phyloP scores from a whole-genome alignment of 2,797 vertebrate genomes.

The Peromyscus eremicus region DNA sequence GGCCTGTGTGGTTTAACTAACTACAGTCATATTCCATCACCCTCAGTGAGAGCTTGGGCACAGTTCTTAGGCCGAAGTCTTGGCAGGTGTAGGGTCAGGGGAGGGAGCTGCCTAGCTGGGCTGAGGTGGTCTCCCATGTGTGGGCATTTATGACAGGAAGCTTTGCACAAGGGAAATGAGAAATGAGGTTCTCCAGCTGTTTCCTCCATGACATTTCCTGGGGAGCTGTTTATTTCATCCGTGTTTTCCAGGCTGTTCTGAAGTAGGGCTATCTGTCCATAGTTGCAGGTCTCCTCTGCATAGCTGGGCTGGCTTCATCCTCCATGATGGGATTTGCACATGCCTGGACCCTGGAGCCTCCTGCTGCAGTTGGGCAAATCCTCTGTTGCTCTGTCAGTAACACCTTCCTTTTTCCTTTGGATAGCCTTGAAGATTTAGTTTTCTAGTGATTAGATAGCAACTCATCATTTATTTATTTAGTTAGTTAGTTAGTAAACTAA shows the following conservation, averaged over 20 bases:
- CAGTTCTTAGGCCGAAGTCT: neutral
- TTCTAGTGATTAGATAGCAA: neutral
- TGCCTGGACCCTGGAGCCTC: neutral
- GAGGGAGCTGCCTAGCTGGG: neutral
- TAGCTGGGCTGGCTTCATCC: neutral
- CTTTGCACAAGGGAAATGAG: neutral
- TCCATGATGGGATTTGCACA: neutral
- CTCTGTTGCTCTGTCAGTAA: neutral
- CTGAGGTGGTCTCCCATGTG: neutral
- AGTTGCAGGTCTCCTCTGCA: neutral
- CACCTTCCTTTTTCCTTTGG: neutral
- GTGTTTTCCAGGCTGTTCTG: neutral
- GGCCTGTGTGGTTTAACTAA: neutral
- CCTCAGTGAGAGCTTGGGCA: neutral
- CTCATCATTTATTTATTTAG: neutral
- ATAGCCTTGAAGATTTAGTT: neutral
- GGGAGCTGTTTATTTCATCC: neutral
- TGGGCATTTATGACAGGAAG: neutral
- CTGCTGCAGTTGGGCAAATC: neutral
- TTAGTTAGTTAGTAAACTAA: neutral
- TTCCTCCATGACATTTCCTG: neutral
- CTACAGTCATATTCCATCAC: neutral
- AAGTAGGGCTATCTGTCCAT: neutral
- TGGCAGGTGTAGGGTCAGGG: neutral
- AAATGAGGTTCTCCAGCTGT: accelerated